Evolutionary conservation across 2,113 vertebrate genomes (phyloP).

Genomic region (Orcinus orca): DNA sequence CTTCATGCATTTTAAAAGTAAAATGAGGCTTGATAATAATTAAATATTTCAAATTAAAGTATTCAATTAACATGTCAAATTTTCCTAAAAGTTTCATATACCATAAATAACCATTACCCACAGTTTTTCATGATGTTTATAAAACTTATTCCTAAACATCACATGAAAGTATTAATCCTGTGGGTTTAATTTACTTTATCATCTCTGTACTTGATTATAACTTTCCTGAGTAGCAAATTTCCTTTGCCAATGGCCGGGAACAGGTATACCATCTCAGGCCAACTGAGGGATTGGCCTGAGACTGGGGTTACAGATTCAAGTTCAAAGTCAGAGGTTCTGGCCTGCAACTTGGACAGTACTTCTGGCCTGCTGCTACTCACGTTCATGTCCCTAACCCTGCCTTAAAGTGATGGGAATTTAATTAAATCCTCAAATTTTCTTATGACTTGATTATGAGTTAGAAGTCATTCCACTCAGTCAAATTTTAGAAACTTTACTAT

Average conservation of each 20-base stretch:
- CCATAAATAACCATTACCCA: neutral
- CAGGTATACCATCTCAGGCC: neutral
- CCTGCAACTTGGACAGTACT: neutral
- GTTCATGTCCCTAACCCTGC: neutral
- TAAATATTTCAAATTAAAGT: conserved; percentile 25
- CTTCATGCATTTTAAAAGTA: conserved; percentile 14
- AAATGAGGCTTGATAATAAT: neutral
- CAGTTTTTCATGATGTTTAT: neutral
- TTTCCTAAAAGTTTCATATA: neutral
- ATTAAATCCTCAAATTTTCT: neutral
- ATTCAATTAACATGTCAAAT: neutral
- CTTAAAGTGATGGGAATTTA: neutral
- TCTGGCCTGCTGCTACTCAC: neutral
- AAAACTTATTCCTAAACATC: neutral
- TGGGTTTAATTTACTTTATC: neutral
- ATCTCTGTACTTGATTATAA: neutral
- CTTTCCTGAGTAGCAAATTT: neutral
- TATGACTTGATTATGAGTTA: neutral
- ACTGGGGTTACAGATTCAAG: neutral
- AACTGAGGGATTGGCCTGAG: neutral
- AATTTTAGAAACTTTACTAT: neutral
- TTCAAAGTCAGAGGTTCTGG: neutral
- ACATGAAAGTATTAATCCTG: neutral
- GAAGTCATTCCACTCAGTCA: neutral
- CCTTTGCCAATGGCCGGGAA: neutral